Base-by-base conservation (phyloP, 2,888 invertebrate genomes). In the Ennomos erosarius region DNA sequence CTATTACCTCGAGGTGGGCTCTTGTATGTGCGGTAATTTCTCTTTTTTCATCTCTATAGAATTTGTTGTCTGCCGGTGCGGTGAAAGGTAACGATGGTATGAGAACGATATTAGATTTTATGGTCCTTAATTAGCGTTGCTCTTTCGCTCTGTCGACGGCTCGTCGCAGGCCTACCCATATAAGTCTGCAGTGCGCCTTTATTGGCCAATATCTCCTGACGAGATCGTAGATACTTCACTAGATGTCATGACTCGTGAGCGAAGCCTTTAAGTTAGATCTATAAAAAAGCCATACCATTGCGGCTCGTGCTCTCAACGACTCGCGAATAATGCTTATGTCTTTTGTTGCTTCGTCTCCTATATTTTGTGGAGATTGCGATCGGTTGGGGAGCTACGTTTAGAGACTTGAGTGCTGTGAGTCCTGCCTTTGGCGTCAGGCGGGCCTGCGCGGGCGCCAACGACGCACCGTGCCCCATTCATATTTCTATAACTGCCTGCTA, bases 41-140 rank as follows among this genome's bases (percentile, higher is more conserved):
- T 79, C 75, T 74, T 82, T 85, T 87, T 84, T 85, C 71, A 71
- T 73, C 73, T 71, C 73, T 73, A 77, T 81, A 80, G 84, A 79
- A 78, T 82, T 82, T 71, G 81, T 81, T 76, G 78, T 73, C 77
- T 78, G 77, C 68, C 78, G 75, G 64, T 55, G 63, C 79, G 82
- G 88, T 86, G 87, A 88, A 88, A 89, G 88, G 84, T 83, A 87
- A 86, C 82, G 78, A 81, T 73, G 81, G 78, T 75, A 77, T 74
- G 83, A 79, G 81, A 82, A 77, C 82, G 85, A 87, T 87, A 87
- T 90, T 89, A 76, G 84, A 85, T 87, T 90, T 90, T 90, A 90
- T 88, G 81, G 87, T 74, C 81, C 81, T 87, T 91, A 91, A 90
- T 91, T 90, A 90, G 85, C 81, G 85, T 87, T 80, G 87, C 80